phyloP scores from a whole-genome alignment of 2,113 vertebrate species.

The Lipophrys pholis region DNA sequence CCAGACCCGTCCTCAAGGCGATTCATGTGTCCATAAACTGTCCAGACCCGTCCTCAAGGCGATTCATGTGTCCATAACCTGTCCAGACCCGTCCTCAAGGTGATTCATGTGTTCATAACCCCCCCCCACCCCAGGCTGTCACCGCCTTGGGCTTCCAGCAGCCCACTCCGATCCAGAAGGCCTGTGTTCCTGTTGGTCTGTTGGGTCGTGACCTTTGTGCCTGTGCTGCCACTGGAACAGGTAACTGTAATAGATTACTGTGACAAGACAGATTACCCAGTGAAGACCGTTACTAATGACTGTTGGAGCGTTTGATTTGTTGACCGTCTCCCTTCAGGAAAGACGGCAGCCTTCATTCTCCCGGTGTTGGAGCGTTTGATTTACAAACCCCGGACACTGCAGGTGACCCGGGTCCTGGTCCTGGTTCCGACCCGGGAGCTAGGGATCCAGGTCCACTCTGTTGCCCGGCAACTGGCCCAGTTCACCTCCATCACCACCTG shows the following conservation, averaged over 20 bases:
- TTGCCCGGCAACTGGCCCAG: constrained; percentile 93
- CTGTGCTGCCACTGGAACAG: constrained; percentile 97
- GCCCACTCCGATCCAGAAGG: constrained; percentile 97
- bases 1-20: too few relatives aligned
- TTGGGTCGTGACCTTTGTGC: constrained; percentile 96
- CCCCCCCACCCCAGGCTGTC: constrained; percentile 85
- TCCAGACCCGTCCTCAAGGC: constrained; percentile 95
- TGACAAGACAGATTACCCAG: too few relatives aligned
- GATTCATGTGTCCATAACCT: too few relatives aligned
- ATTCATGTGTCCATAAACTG: too few relatives aligned
- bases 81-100: constrained; percentile 96
- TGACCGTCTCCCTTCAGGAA: constrained; percentile 79
- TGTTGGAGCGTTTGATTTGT: too few relatives aligned
- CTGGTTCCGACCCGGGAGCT: constrained; percentile 95
- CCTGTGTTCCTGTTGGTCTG: constrained; percentile 94
- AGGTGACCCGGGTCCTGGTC: constrained; percentile 91
- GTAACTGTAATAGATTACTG: constrained; percentile 66
- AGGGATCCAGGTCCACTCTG: constrained; percentile 96
- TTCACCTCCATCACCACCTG: constrained; percentile 92
- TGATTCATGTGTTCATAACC: constrained; percentile 39
- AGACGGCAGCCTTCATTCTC: constrained; percentile 96
- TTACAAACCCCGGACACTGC: constrained; percentile 93
- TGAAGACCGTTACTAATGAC: too few relatives aligned
- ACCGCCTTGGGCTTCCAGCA: constrained; percentile 92
- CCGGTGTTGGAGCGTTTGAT: constrained; percentile 95